Conservation (phyloP, 2,797 vertebrate species). For the Carapus acus region DNA sequence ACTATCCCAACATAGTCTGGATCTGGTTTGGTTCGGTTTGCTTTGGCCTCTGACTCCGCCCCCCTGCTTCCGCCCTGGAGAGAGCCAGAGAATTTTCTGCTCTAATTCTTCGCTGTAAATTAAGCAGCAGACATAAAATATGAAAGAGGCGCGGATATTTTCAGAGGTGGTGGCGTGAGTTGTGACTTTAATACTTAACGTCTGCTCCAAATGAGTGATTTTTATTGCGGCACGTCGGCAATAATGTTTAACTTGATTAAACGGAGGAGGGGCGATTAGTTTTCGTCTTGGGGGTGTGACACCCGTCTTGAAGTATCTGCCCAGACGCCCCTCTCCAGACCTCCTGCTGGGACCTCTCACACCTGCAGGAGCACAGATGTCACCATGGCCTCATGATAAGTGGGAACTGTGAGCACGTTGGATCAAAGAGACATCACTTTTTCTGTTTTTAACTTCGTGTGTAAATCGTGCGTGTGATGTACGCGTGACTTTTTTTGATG, state of each 20-base stretch:
- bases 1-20: neutral
- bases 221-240: slow-evolving; percentile 56
- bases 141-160: slow-evolving; percentile 66
- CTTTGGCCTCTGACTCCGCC: slow-evolving; percentile 54
- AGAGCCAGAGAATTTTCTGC: slow-evolving; percentile 66
- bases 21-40: neutral
- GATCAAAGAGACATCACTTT: no score
- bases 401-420: no score
- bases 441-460: no score
- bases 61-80: no score
- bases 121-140: slow-evolving; percentile 72
- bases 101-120: slow-evolving; percentile 73
- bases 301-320: slow-evolving; percentile 51
- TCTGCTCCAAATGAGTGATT: slow-evolving; percentile 59
- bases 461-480: no score
- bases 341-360: slow-evolving; percentile 32
- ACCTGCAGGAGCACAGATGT: neutral
- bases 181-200: slow-evolving; percentile 63
- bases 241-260: slow-evolving; percentile 54
- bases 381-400: neutral
- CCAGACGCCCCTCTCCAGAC: slow-evolving; percentile 16
- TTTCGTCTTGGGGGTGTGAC: slow-evolving; percentile 45
- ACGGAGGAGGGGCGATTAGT: slow-evolving; percentile 39
- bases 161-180: slow-evolving; percentile 64
- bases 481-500: no score